Base-by-base conservation (phyloP, 2,888 invertebrate genomes). In the Sesamia inferens region DNA sequence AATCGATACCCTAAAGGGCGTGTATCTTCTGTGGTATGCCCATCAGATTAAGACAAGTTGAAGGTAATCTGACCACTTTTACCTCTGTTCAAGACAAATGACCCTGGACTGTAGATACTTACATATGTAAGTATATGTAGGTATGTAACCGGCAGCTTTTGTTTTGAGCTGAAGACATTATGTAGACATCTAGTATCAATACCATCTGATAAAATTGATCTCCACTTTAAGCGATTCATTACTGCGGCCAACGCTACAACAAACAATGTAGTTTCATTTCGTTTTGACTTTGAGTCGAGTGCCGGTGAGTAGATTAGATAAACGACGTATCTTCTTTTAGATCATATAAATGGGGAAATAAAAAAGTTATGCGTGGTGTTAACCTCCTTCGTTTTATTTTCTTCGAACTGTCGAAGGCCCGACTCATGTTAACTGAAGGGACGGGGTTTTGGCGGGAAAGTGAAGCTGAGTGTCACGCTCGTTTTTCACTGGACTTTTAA, bases 271-370 rank as follows among this genome's bases (percentile, higher is more conserved):
- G 13, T 55, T 51, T 47, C 22, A 57, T 62, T 64, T 14, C 16
- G 47, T 61, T 61, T 19, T 51, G 47, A 24, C 55, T 62, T 65
- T 44, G 39, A 48, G 48, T 62, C 14, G 22, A 72, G 39, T 76
- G 62, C 16, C 62, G 54, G 58, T 63, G 74, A 16, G 62, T 39
- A 10, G 76, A 77, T 77, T 58, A 58, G 64, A 74, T 79, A 79
- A 31, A 58, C 19, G 19, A 48, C 54, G 14, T 77, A 67, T 73
- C 65, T 57, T 31, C 16, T 47, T 19, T 66, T 31, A 79, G 54
- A 79, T 78, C 48, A 64, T 51, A 14, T 16, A 55, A 64, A 79
- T 31, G 31, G 31, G 31, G 31, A 31, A 31, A 31, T 31, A 31
- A 31, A 31, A 31, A 31, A 31, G 31, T 31, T 31, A 31, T 31